Conservation (phyloP, 2,888 invertebrate genomes). For the Dendrolimus pini region DNA sequence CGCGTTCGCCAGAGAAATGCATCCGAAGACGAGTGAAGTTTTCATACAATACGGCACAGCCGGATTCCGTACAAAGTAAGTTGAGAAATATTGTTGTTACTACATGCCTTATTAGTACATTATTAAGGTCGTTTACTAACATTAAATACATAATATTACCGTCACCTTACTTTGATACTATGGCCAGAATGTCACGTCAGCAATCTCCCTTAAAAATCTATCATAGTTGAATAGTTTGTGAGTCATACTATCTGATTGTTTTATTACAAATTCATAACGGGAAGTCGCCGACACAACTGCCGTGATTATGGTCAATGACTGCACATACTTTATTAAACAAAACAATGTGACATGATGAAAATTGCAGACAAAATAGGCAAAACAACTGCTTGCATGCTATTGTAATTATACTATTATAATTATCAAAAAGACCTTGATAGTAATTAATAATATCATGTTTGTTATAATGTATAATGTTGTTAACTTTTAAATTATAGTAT, state of each 20-base stretch:
- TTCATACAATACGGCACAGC: conserved; percentile 90
- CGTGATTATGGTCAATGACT: conserved; percentile 61
- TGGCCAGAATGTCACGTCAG: conserved; percentile 38
- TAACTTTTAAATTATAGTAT: neutral
- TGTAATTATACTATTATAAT: conserved; percentile 22
- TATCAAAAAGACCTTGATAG: conserved; percentile 19
- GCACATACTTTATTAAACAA: conserved; percentile 6
- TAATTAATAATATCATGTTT: conserved; percentile 5
- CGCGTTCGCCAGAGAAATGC: conserved; percentile 87
- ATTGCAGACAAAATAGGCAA: neutral
- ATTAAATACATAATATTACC: conserved; percentile 22
- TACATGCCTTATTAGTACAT: conserved; percentile 18
- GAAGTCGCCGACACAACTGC: conserved; percentile 44
- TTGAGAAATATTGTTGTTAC: conserved; percentile 30
- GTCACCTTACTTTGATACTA: conserved; percentile 32
- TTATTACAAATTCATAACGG: conserved; percentile 60
- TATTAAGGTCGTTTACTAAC: conserved; percentile 23
- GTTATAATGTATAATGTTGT: neutral
- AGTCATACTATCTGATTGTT: conserved; percentile 48
- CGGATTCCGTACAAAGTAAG: conserved; percentile 89
- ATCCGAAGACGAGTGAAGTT: conserved; percentile 81
- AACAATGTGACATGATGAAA: no score
- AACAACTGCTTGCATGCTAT: conserved; percentile 1
- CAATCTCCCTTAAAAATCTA: conserved; percentile 16
- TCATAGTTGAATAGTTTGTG: conserved; percentile 26